Evolutionary conservation across 2,888 invertebrate species (phyloP).

Genomic region (Galeopsomyia nigrocyanea): DNA sequence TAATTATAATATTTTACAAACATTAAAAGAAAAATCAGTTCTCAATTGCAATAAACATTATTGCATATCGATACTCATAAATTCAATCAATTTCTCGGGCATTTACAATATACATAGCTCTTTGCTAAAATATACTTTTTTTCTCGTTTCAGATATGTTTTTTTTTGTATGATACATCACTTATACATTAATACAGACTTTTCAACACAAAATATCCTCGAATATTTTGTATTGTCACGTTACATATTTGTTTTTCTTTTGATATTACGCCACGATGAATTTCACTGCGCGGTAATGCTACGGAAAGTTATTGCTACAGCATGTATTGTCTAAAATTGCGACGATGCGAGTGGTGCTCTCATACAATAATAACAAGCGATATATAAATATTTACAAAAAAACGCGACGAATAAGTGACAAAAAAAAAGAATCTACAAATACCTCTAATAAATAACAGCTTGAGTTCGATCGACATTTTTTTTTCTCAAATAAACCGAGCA

Average conservation of each 20-base stretch:
- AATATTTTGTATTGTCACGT: conserved; percentile 45
- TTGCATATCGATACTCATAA: conserved; percentile 27
- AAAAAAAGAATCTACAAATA: conserved; percentile 34
- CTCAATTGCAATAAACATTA: conserved; percentile 20
- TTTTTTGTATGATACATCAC: conserved; percentile 36
- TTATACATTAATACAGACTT: conserved; percentile 32
- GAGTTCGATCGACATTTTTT: conserved; percentile 14
- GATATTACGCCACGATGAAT: conserved; percentile 37
- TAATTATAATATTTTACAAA: conserved; percentile 46
- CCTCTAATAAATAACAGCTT: conserved; percentile 45
- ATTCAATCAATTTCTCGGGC: conserved; percentile 30
- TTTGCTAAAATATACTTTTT: conserved; percentile 37
- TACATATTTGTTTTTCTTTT: conserved; percentile 15
- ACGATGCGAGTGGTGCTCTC: conserved; percentile 44
- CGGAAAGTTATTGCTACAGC: conserved; percentile 44
- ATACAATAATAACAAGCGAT: conserved; percentile 45
- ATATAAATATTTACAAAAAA: conserved; percentile 48
- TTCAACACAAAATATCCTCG: conserved; percentile 38
- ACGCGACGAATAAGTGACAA: conserved; percentile 31
- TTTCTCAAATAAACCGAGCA: conserved; percentile 24
- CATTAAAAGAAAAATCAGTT: conserved; percentile 37
- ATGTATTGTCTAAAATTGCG: conserved; percentile 47
- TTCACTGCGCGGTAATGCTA: conserved; percentile 42
- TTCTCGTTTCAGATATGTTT: conserved; percentile 12
- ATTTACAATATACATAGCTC: conserved; percentile 32